A percentile compares a stretch with the other conserved stretches of the same genome.
These are phyloP conservation scores for Nomada fucata DNA, from an alignment of 2,888 invertebrate species.

Conservation along the genomic window DNA sequence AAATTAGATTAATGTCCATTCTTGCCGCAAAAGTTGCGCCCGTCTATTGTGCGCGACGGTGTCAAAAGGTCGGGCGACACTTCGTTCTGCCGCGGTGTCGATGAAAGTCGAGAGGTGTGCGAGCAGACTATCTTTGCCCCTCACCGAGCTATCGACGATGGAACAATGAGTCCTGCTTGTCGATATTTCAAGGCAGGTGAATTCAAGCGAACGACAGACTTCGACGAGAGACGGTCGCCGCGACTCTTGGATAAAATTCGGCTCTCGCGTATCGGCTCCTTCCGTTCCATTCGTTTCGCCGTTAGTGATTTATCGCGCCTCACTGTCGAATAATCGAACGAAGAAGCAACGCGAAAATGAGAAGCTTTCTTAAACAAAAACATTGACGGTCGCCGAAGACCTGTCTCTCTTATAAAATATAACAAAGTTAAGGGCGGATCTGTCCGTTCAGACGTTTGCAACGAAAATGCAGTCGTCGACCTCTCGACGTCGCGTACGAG, in stretches of 20 bases:
- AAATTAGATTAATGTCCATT: not conserved
- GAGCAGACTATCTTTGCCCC: not conserved
- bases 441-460: too few species aligned
- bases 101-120: slow-evolving; percentile 19
- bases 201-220: slow-evolving; percentile 27
- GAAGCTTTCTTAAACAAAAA: too few species aligned
- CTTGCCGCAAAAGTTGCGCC: slow-evolving; percentile 1
- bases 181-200: slow-evolving; percentile 54
- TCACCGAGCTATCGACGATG: slow-evolving; percentile 3
- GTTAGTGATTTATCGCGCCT: slow-evolving; percentile 31
- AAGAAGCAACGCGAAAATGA: too few species aligned
- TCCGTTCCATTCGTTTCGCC: slow-evolving; percentile 16
- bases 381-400: not conserved
- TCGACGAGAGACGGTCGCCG: slow-evolving; percentile 17
- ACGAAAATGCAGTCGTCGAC: slow-evolving; percentile 5
- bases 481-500: not conserved
- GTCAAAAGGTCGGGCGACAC: not conserved
- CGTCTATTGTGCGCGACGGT: not conserved
- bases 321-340: too few species aligned
- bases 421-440: too few species aligned
- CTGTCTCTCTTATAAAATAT: not conserved
- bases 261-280: slow-evolving; percentile 22
- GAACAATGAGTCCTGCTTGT: slow-evolving; percentile 41
- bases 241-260: slow-evolving; percentile 43
- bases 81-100: not conserved